Evolutionary conservation across 2,113 vertebrate species (phyloP).

Genomic region (Dendropsophus ebraccatus): DNA sequence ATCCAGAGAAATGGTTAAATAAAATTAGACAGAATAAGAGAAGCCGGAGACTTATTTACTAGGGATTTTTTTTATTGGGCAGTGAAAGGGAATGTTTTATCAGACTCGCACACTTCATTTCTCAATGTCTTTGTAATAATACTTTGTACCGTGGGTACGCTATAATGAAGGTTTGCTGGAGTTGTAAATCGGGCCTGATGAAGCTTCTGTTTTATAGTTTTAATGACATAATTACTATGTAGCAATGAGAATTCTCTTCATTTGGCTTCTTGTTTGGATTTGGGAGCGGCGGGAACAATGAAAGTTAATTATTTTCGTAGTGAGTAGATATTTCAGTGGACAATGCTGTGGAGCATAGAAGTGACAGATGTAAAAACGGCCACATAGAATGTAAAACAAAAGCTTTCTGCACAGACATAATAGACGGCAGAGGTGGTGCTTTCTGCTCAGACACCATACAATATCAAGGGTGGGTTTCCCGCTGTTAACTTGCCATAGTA

Average conservation of each 20-base stretch:
- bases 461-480: no score
- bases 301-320: constrained; percentile 12
- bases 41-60: neutral
- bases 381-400: neutral
- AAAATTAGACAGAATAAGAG: neutral
- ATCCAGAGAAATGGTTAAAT: neutral
- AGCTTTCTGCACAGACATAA: neutral
- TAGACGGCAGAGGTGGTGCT: neutral
- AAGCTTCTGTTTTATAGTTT: constrained; percentile 22
- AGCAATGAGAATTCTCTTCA: constrained; percentile 22
- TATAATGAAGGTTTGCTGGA: neutral
- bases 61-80: neutral
- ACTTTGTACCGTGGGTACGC: constrained; percentile 17
- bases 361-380: constrained; percentile 9
- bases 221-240: constrained; percentile 49
- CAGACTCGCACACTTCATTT: neutral
- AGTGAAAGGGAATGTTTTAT: neutral
- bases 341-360: neutral
- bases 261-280: constrained; percentile 39
- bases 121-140: constrained; percentile 6
- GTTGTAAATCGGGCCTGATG: neutral
- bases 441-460: neutral
- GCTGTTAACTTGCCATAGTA: neutral
- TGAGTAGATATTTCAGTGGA: neutral
- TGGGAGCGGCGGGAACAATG: neutral